Evolutionary conservation across 2,888 invertebrate genomes (phyloP).

Genomic region (Fragum fragum): DNA sequence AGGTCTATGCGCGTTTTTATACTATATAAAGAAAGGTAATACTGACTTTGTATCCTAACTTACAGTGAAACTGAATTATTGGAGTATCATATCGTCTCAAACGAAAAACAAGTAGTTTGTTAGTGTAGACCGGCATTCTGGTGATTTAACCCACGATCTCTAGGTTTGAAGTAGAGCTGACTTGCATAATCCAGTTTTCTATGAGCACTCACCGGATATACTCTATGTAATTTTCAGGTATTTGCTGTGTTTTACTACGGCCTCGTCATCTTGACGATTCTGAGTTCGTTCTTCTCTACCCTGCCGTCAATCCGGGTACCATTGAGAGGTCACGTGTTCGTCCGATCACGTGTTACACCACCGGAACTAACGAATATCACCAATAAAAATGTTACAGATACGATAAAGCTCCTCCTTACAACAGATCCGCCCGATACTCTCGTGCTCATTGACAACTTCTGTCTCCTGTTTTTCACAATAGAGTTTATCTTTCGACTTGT

Average conservation of each 20-base stretch:
- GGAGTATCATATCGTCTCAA: too few species aligned
- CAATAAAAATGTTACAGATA: conserved; percentile 41
- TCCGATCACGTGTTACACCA: conserved; percentile 40
- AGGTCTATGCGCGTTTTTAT: too few species aligned
- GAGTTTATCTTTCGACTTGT: conserved; percentile 70
- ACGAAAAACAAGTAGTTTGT: too few species aligned
- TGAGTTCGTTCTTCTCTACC: conserved; percentile 73
- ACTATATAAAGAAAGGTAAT: too few species aligned
- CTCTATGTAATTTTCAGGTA: too few species aligned
- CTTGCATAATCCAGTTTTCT: too few species aligned
- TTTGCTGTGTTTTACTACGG: conserved; percentile 74
- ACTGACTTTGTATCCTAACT: too few species aligned
- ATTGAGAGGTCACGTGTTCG: conserved; percentile 37
- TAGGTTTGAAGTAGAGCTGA: too few species aligned
- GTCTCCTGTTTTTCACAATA: conserved; percentile 70
- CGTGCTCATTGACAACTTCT: conserved; percentile 62
- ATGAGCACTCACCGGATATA: too few species aligned
- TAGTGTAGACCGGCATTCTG: too few species aligned
- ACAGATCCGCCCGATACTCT: conserved; percentile 69
- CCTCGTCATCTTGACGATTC: conserved; percentile 72
- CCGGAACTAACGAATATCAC: conserved; percentile 30
- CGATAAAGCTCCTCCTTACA: conserved; percentile 56
- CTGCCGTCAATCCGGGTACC: conserved; percentile 70
- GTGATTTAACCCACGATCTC: too few species aligned
- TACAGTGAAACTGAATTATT: too few species aligned